These are phyloP conservation scores for Peromyscus eremicus DNA, from an alignment of 2,797 vertebrate genomes.

Conservation along the genomic window DNA sequence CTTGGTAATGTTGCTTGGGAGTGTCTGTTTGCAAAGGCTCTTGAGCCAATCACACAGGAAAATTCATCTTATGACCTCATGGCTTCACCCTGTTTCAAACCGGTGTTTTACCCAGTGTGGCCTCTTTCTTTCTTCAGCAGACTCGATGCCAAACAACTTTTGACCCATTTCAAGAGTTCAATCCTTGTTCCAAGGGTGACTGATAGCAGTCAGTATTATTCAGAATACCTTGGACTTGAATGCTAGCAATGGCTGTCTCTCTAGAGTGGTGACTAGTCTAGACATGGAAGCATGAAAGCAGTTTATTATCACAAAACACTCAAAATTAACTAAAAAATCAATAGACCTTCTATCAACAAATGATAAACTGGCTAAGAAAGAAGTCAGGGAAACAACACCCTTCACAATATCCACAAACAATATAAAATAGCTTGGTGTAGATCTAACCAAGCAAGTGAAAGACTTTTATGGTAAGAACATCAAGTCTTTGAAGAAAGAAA, in stretches of 20 bases:
- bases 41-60: not conserved
- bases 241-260: not conserved
- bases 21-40: not conserved
- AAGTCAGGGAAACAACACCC: not conserved
- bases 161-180: constrained; percentile 23
- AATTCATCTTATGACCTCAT: constrained; percentile 7
- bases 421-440: not conserved
- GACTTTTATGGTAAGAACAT: not conserved
- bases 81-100: constrained; percentile 18
- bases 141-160: constrained; percentile 31
- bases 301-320: constrained; percentile 3
- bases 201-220: not conserved
- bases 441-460: not conserved
- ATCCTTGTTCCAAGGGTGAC: not conserved
- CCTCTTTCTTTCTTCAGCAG: constrained; percentile 39
- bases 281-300: not conserved
- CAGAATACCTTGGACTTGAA: not conserved
- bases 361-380: not conserved
- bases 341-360: not conserved
- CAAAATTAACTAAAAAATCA: not conserved
- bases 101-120: not conserved
- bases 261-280: not conserved
- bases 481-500: not conserved
- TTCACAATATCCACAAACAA: not conserved
- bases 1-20: not conserved